Conservation (phyloP, 2,113 vertebrate species). For the Microcebus jonahi region DNA sequence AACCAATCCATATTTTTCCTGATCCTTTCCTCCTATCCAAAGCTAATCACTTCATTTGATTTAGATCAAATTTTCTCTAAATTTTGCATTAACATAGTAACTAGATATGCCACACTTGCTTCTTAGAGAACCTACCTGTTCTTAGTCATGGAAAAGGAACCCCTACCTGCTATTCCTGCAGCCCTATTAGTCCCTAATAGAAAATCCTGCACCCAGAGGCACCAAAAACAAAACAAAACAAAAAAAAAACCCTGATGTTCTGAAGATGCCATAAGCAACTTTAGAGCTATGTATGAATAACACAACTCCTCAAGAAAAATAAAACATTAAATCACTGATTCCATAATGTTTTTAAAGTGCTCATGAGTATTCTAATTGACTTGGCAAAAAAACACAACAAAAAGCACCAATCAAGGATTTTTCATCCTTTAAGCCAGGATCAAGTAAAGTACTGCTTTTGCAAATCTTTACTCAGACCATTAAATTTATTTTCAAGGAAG, state of each 20-base stretch:
- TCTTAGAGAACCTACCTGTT: background rate
- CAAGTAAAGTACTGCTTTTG: background rate
- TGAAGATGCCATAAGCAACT: background rate
- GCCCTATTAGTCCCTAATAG: background rate
- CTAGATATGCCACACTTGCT: background rate
- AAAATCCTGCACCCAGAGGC: background rate
- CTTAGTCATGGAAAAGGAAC: background rate
- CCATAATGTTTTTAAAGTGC: background rate
- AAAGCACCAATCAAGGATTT: background rate
- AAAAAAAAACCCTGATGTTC: background rate
- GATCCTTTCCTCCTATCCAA: background rate
- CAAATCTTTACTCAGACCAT: background rate
- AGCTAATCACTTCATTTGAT: background rate
- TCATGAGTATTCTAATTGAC: background rate
- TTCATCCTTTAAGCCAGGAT: background rate
- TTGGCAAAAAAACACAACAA: background rate
- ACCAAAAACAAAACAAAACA: background rate
- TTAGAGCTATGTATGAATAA: background rate
- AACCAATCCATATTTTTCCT: background rate
- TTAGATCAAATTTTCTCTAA: background rate
- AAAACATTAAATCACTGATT: slow-evolving; percentile 17
- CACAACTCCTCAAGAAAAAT: background rate
- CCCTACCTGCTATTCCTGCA: background rate
- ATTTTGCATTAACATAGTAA: background rate
- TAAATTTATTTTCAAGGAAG: background rate